These are phyloP conservation scores for Cosmia trapezina DNA, from an alignment of 2,888 invertebrate species.

Conservation along the genomic window DNA sequence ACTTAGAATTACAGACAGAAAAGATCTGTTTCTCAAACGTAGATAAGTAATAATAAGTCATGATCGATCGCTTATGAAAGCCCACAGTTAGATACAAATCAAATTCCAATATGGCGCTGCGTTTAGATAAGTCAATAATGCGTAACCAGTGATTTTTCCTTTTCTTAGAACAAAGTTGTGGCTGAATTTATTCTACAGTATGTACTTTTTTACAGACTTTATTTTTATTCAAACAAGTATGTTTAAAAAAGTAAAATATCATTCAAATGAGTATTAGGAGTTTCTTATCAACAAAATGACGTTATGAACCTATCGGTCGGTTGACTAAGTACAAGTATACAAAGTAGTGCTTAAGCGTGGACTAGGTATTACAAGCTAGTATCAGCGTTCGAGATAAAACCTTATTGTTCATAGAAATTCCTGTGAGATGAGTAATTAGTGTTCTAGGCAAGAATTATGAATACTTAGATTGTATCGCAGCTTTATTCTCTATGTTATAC, in stretches of 20 bases:
- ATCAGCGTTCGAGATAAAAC: constrained; percentile 61
- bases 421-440: constrained; percentile 58
- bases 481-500: constrained; percentile 33
- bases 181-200: constrained; percentile 21
- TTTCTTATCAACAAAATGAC: constrained; percentile 30
- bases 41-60: background rate
- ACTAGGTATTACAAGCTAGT: constrained; percentile 35
- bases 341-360: constrained; percentile 29
- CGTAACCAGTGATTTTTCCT: constrained; percentile 35
- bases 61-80: constrained; percentile 2
- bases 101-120: constrained; percentile 23
- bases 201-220: constrained; percentile 13
- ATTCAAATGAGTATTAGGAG: constrained; percentile 3
- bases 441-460: constrained; percentile 36
- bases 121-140: constrained; percentile 47
- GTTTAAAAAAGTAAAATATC: constrained; percentile 9
- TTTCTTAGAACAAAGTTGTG: constrained; percentile 17
- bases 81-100: background rate
- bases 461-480: constrained; percentile 40
- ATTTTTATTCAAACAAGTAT: background rate
- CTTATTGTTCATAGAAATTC: constrained; percentile 63
- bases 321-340: constrained; percentile 15
- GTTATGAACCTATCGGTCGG: constrained; percentile 13
- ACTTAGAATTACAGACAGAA: background rate
- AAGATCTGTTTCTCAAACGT: background rate